A percentile compares a stretch with the other conserved stretches of the same genome.
Conservation (phyloP, 2,113 vertebrate genomes). For the Sterna hirundo region DNA sequence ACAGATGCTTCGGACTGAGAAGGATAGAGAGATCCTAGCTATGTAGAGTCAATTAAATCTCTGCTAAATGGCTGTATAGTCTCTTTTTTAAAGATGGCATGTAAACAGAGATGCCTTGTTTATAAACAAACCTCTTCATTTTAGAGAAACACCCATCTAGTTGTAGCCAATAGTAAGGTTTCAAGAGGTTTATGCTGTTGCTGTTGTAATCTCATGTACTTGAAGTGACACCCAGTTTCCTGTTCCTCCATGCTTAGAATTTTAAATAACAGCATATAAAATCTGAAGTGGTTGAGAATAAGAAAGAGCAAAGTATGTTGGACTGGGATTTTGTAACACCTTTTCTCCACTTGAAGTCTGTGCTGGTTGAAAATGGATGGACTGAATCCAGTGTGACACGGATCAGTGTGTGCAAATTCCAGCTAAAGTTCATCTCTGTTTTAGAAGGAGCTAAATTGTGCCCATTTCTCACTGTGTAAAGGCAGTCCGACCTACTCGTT, state of each 20-base stretch:
- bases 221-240: background rate
- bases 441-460: background rate
- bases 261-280: background rate
- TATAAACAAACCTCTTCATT: background rate
- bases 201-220: background rate
- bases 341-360: background rate
- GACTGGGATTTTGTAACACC: background rate
- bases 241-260: background rate
- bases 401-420: background rate
- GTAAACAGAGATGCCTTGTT: background rate
- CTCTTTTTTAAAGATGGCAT: background rate
- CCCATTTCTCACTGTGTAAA: background rate
- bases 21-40: background rate
- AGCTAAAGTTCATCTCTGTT: background rate
- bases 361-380: accelerated
- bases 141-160: background rate
- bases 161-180: background rate
- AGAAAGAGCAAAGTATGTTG: background rate
- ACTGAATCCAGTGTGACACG: background rate
- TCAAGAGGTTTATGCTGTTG: background rate
- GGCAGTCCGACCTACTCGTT: background rate
- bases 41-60: background rate
- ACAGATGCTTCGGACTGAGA: background rate
- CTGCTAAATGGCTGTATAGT: background rate
- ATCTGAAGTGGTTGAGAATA: background rate